These are phyloP conservation scores for Myzus persicae DNA, from an alignment of 1,140 invertebrate genomes.

Conservation along the genomic window DNA sequence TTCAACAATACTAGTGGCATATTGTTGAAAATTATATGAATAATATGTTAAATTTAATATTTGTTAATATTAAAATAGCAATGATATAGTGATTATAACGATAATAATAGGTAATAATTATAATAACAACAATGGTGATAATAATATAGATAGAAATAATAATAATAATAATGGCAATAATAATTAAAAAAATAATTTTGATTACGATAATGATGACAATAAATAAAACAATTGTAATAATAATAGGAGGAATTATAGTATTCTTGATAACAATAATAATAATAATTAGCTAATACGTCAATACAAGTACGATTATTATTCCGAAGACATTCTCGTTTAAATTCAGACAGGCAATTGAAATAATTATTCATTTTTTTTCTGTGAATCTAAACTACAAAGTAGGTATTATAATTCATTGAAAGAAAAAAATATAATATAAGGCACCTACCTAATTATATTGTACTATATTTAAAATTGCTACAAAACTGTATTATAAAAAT, in stretches of 20 bases:
- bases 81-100: neutral
- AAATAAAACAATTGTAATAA: neutral
- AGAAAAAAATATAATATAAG: neutral
- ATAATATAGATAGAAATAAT: neutral
- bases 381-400: neutral
- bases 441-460: no score
- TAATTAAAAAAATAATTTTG: neutral
- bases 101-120: neutral
- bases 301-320: neutral
- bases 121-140: neutral
- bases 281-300: neutral
- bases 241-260: neutral
- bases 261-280: neutral
- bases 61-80: neutral
- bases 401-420: neutral
- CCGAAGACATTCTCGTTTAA: neutral
- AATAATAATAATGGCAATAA: neutral
- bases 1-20: neutral
- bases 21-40: neutral
- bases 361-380: neutral
- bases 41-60: neutral
- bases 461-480: no score
- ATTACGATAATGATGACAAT: neutral
- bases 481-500: no score
- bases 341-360: neutral